These are phyloP conservation scores for Virgularia gustaviana DNA, from an alignment of 92 coral and sea anemone genomes.

Conservation along the genomic window DNA sequence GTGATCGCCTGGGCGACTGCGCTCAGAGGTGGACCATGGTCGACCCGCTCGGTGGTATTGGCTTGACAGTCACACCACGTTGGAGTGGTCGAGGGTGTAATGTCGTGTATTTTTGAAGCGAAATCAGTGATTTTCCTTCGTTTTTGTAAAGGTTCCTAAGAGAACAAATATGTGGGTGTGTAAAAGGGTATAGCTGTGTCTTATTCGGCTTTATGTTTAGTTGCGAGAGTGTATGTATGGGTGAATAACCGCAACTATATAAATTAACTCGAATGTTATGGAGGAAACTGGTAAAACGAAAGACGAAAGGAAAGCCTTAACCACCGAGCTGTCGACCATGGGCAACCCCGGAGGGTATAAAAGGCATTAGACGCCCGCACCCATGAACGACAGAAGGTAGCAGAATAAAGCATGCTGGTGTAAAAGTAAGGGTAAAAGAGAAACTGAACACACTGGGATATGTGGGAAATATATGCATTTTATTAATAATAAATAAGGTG, in stretches of 20 bases:
- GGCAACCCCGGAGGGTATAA: conserved; percentile 19
- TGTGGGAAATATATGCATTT: not conserved
- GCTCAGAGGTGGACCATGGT: conserved; percentile 28
- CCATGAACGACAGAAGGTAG: not conserved
- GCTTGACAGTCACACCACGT: not conserved
- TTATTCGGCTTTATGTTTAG: too few species aligned
- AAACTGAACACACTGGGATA: not conserved
- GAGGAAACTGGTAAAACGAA: too few species aligned
- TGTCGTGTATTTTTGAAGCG: not conserved
- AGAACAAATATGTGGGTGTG: too few species aligned
- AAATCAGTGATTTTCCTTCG: not conserved
- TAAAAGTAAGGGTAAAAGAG: not conserved
- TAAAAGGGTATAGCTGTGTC: too few species aligned
- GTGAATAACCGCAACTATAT: too few species aligned
- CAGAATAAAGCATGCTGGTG: not conserved
- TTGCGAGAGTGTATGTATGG: too few species aligned
- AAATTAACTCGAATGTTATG: too few species aligned
- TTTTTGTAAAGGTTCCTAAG: not conserved
- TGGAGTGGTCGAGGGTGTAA: not conserved
- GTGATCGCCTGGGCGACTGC: conserved; percentile 24
- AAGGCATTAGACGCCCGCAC: conserved; percentile 20
- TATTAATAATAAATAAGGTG: not conserved
- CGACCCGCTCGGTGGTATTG: conserved; percentile 12
- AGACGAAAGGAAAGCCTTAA: too few species aligned
- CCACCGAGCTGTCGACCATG: conserved; percentile 30